Conservation (phyloP, 2,113 vertebrate genomes). For the Spermophilus dauricus region DNA sequence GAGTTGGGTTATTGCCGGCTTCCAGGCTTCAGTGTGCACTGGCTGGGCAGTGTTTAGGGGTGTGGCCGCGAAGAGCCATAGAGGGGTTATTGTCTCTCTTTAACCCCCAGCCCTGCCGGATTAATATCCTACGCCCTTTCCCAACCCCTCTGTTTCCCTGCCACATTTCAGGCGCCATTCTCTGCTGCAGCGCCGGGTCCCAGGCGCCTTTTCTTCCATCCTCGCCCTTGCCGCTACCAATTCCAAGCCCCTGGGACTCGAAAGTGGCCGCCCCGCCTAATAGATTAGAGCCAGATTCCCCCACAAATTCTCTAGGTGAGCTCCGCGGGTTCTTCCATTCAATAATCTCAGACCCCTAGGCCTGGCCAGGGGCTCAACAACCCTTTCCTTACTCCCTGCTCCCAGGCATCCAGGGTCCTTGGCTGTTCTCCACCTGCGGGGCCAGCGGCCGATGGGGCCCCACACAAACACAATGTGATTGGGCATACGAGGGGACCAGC, state of each 20-base stretch:
- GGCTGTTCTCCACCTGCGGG: conserved; percentile 93
- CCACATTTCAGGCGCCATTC: conserved; percentile 59
- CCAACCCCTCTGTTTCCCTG: neutral
- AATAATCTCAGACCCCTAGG: neutral
- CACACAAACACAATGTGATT: conserved; percentile 94
- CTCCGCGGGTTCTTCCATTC: neutral
- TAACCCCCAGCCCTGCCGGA: neutral
- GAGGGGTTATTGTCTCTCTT: neutral
- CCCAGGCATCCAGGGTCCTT: conserved; percentile 75
- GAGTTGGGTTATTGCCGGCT: neutral
- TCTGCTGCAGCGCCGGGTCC: conserved; percentile 3
- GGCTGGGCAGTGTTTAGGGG: neutral
- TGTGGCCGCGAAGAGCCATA: neutral
- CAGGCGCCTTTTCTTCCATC: neutral
- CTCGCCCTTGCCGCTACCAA: neutral
- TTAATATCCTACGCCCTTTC: neutral
- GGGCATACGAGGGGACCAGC: conserved; percentile 91
- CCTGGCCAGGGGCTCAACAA: neutral
- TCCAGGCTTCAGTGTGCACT: neutral
- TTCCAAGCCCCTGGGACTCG: neutral
- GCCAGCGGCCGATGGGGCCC: conserved; percentile 92
- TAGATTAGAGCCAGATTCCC: neutral
- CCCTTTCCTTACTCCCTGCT: neutral
- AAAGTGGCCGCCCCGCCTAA: neutral
- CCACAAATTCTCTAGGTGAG: neutral